Percentiles rank a stretch among this genome's conserved stretches.
Conservation (phyloP, 2,113 vertebrate genomes). For the Pogona vitticeps region DNA sequence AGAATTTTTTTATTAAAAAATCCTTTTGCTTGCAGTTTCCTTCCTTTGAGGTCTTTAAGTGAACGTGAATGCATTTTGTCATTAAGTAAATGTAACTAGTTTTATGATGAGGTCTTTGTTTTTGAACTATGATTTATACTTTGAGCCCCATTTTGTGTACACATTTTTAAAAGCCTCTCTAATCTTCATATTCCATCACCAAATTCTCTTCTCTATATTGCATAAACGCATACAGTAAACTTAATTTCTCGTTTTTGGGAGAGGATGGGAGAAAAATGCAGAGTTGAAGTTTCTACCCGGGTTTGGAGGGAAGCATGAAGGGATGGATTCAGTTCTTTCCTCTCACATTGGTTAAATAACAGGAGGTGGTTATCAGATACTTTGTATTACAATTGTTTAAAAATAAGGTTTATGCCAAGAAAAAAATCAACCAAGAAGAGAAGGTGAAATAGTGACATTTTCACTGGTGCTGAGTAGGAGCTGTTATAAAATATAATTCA, state of each 20-base stretch:
- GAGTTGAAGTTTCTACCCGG: not conserved
- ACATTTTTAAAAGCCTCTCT: conserved; percentile 13
- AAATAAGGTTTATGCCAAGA: not conserved
- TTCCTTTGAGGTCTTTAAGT: not conserved
- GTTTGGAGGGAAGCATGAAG: rapidly evolving
- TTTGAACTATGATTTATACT: not conserved
- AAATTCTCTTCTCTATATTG: not conserved
- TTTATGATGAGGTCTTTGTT: not conserved
- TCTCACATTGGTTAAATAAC: not conserved
- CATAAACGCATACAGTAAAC: not conserved
- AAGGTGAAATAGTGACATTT: not conserved
- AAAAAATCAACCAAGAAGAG: not conserved
- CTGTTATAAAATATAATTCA: not conserved
- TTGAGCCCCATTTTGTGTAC: not conserved
- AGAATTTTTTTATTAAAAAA: not conserved
- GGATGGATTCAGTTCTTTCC: not conserved
- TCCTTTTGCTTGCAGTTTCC: not conserved
- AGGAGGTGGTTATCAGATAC: not conserved
- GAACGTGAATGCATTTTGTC: not conserved
- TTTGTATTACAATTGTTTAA: not conserved
- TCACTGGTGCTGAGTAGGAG: not conserved
- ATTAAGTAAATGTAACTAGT: not conserved
- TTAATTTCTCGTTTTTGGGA: not conserved
- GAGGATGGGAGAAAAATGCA: not conserved
- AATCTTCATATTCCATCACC: not conserved